A percentile compares a stretch with the other conserved stretches of the same genome.
phyloP scores from a whole-genome alignment of 2,888 invertebrate species.

The Sarcophaga rosellei region DNA sequence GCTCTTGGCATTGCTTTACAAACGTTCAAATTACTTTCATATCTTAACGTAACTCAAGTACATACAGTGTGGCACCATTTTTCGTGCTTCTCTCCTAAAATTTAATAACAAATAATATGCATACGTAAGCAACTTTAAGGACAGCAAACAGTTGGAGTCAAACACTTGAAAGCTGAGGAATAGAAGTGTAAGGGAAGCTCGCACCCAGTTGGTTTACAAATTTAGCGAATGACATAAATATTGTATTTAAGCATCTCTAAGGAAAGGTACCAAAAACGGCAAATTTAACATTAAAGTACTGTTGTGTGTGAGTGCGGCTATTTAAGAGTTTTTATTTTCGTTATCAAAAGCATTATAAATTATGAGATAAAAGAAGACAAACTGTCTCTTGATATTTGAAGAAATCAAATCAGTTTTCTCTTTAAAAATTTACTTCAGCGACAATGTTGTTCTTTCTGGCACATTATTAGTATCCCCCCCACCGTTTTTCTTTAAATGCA shows the following conservation, averaged over 20 bases:
- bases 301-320: not conserved
- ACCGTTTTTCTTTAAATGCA: not conserved
- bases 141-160: not conserved
- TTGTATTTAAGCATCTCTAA: constrained; percentile 12
- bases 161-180: not conserved
- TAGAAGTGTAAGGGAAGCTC: not conserved
- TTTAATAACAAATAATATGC: constrained; percentile 22
- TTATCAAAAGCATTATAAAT: not conserved
- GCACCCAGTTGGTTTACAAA: not conserved
- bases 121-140: constrained; percentile 43
- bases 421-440: too few species aligned
- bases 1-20: not conserved
- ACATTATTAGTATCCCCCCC: not conserved
- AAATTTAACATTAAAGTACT: not conserved
- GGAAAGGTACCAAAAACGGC: not conserved
- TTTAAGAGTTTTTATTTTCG: not conserved
- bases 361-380: not conserved
- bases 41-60: too few species aligned
- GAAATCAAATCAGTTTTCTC: too few species aligned
- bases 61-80: too few species aligned
- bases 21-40: not conserved
- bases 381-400: not conserved
- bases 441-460: too few species aligned
- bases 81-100: not conserved
- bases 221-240: constrained; percentile 6